Evolutionary conservation across 2,888 invertebrate genomes (phyloP), one percentile per base, ranked within the genome.

Genomic region (Drosophila villosipedis): DNA sequence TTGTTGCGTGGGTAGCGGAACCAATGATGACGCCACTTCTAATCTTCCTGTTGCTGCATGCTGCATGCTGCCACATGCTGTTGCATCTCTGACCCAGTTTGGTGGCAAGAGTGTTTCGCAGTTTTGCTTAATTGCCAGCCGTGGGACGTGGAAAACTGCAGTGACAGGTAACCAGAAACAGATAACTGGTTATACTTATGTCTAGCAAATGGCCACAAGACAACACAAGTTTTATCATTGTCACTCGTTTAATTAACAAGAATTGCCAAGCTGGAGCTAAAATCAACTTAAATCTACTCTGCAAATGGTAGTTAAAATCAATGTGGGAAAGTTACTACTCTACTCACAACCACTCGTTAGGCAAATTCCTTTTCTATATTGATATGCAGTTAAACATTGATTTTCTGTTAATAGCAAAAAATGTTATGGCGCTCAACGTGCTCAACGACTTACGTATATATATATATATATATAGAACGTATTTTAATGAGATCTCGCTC

Each of bases 111-210:
- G 50, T 39, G 61, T 43, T 68, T 68, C 67, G 78, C 66, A 37
- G 80, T 71, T 81, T 82, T 73, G 78, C 82, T 85, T 85, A 84
- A 87, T 87, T 84, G 82, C 82, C 76, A 65, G 72, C 72, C 80
- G 85, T 87, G 83, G 85, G 88, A 68, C 25, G 82, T 67, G 65
- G 28, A 58, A 62, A 73, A 67, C 28, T 49, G 43, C 47, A 47
- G 47, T 25, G 47, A 47, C 47, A 47, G 47, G 47, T 47, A 47
- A 47, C 47, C 47, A 47, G 25, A 25, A 47, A 47, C 47, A 67
- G 82, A 37, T 43, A 76, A 76, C 78, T 50, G 76, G 73, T 76
- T 78, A 72, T 76, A 59, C 47, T 76, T 63, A 61, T 63, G 76
- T 52, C 57, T 60, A 41, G 39, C 37, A 64, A 76, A 65, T 71